A percentile compares a stretch with the other conserved stretches of the same genome.
phyloP scores from a whole-genome alignment of 2,888 invertebrate genomes.

The Xestia ashworthii region DNA sequence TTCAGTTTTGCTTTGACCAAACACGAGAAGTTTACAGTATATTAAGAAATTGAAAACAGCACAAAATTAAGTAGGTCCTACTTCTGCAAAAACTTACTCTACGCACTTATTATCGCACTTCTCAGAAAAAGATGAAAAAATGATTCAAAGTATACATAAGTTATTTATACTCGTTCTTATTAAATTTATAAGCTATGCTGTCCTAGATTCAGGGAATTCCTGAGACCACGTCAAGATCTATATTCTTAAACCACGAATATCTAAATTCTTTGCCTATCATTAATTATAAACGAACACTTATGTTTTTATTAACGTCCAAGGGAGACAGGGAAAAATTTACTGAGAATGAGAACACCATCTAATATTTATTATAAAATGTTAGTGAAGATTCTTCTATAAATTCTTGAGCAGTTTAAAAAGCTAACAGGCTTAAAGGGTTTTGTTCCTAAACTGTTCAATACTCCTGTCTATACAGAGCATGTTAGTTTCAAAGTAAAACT shows the following conservation, averaged over 20 bases:
- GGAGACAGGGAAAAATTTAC: slow-evolving; percentile 43
- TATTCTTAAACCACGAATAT: slow-evolving; percentile 53
- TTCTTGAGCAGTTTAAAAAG: background rate
- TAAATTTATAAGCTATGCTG: slow-evolving; percentile 61
- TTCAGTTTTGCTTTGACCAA: background rate
- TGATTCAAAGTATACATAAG: slow-evolving; percentile 20
- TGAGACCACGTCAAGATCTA: slow-evolving; percentile 45
- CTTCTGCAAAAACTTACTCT: slow-evolving; percentile 2
- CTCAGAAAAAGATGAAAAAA: slow-evolving; percentile 42
- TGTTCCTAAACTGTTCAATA: background rate
- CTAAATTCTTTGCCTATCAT: slow-evolving; percentile 45
- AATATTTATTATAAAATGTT: background rate
- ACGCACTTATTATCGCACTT: no score
- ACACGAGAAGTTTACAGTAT: background rate
- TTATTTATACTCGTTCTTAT: slow-evolving; percentile 62
- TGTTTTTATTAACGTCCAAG: slow-evolving; percentile 28
- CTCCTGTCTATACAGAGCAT: background rate
- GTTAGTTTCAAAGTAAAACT: background rate
- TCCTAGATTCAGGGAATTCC: slow-evolving; percentile 63
- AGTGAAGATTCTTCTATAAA: background rate
- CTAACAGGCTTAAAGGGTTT: no score
- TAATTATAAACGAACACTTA: slow-evolving; percentile 49
- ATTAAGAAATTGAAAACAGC: background rate
- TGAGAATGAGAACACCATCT: slow-evolving; percentile 37
- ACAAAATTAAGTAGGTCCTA: background rate